These are phyloP conservation scores for Ditylenchus dipsaci DNA, from an alignment of 1,140 invertebrate genomes.

Conservation along the genomic window DNA sequence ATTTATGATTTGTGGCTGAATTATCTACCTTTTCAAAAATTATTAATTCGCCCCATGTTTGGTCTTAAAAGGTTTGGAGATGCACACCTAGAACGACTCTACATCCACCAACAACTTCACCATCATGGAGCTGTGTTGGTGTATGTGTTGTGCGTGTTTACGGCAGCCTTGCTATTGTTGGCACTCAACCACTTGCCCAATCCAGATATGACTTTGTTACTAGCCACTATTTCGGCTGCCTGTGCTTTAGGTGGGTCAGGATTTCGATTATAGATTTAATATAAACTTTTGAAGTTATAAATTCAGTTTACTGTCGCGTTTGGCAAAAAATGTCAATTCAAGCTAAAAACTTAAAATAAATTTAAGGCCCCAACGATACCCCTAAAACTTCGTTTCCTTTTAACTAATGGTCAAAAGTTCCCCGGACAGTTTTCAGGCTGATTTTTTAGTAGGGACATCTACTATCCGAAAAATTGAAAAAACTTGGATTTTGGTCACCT, in stretches of 20 bases:
- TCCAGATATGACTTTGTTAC: conserved; percentile 1
- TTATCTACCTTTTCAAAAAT: too few species aligned
- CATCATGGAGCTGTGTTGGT: conserved; percentile 21
- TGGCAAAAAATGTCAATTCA: too few species aligned
- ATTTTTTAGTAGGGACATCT: too few species aligned
- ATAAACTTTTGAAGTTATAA: too few species aligned
- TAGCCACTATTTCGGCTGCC: conserved; percentile 4
- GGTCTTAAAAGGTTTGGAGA: conserved; percentile 36
- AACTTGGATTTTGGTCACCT: too few species aligned
- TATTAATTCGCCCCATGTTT: neutral
- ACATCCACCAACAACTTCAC: conserved; percentile 32
- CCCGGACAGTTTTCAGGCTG: too few species aligned
- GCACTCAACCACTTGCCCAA: conserved; percentile 7
- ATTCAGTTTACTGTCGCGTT: neutral
- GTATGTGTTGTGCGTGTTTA: conserved; percentile 27
- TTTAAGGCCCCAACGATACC: too few species aligned
- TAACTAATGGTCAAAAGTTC: too few species aligned
- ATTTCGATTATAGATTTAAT: neutral
- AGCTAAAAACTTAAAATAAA: neutral
- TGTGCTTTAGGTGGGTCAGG: neutral
- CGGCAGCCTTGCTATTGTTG: neutral
- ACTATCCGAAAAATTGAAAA: too few species aligned
- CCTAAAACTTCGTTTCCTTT: too few species aligned
- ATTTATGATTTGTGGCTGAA: too few species aligned
- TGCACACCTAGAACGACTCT: conserved; percentile 30